Evolutionary conservation across 2,797 vertebrate genomes (phyloP).

Genomic region (Philypnodon macrostomus): DNA sequence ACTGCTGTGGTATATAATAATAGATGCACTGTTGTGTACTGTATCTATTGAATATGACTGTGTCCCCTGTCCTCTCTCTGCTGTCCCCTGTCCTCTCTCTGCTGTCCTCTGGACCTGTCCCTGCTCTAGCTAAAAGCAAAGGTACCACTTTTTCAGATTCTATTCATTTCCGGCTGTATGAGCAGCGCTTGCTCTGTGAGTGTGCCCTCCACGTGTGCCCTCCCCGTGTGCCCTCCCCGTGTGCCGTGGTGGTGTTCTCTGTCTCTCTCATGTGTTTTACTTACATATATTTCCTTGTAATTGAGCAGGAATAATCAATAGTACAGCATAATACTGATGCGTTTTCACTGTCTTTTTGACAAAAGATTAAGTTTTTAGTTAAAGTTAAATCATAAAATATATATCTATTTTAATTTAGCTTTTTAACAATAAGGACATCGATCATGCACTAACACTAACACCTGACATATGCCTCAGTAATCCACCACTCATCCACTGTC

Average conservation of each 20-base stretch:
- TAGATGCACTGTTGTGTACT: constrained; percentile 29
- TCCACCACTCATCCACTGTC: too few species aligned
- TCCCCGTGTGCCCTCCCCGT: constrained; percentile 43
- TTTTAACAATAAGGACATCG: too few species aligned
- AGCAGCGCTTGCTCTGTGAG: constrained; percentile 68
- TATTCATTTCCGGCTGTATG: constrained; percentile 63
- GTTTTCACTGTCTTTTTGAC: too few species aligned
- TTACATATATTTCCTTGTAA: too few species aligned
- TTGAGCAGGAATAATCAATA: too few species aligned
- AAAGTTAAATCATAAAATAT: too few species aligned
- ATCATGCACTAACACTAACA: too few species aligned
- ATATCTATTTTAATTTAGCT: too few species aligned
- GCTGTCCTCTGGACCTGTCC: constrained; percentile 39
- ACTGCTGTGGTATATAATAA: background rate
- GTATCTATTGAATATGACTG: constrained; percentile 27
- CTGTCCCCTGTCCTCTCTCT: constrained; percentile 45
- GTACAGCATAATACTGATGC: too few species aligned
- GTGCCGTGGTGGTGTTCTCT: constrained; percentile 46
- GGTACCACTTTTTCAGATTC: constrained; percentile 86
- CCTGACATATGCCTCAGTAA: too few species aligned
- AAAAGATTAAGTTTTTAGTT: too few species aligned
- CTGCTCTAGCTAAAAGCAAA: constrained; percentile 95
- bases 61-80: constrained; percentile 27
- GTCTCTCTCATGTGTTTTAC: constrained; percentile 29
- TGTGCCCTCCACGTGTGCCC: constrained; percentile 50